phyloP scores from a whole-genome alignment of 2,797 vertebrate species.

The Gila robusta region DNA sequence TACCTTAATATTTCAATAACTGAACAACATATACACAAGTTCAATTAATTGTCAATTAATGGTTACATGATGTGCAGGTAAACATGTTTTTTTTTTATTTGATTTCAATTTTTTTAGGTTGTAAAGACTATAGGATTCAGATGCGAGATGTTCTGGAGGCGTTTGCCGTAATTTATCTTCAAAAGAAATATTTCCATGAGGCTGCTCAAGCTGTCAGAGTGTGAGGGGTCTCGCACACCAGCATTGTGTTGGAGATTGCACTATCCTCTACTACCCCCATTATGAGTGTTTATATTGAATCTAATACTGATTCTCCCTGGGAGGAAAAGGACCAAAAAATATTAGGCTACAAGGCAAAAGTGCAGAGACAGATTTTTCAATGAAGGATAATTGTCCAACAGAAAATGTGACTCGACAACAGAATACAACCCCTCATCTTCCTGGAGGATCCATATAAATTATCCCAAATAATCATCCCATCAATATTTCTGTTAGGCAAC shows the following conservation, averaged over 20 bases:
- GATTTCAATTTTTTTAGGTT: not conserved
- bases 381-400: conserved; percentile 56
- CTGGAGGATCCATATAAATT: conserved; percentile 36
- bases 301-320: conserved; percentile 55
- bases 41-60: not conserved
- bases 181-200: conserved; percentile 43
- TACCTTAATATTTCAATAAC: not conserved
- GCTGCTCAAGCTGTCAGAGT: conserved; percentile 40
- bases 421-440: conserved; percentile 41
- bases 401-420: conserved; percentile 50
- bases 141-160: conserved; percentile 32
- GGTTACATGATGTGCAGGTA: not conserved
- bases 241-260: conserved; percentile 56
- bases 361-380: conserved; percentile 43
- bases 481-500: conserved; percentile 54
- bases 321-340: conserved; percentile 47
- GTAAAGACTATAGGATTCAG: conserved; percentile 34
- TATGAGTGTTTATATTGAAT: conserved; percentile 60
- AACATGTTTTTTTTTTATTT: not conserved
- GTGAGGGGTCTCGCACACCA: conserved; percentile 42
- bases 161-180: conserved; percentile 50
- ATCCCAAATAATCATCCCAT: conserved; percentile 56
- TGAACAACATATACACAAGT: not conserved
- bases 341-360: conserved; percentile 43
- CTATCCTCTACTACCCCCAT: conserved; percentile 49